phyloP scores from a whole-genome alignment of 2,888 invertebrate genomes.

The Malachius bipustulatus region DNA sequence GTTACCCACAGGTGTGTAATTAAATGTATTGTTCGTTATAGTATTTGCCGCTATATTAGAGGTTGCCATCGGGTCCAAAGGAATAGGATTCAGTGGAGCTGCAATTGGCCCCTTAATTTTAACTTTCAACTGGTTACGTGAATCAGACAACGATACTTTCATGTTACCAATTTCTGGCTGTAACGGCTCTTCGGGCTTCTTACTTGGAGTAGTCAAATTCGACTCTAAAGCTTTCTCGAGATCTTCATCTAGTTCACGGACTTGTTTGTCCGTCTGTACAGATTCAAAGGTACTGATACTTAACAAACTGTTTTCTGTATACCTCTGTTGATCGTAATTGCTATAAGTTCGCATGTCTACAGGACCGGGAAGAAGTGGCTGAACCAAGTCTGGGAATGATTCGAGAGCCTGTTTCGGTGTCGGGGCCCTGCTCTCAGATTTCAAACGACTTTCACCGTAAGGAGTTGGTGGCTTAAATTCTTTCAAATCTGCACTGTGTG shows the following conservation, averaged over 20 bases:
- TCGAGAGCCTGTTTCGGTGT: conserved; percentile 35
- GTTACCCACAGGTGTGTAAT: conserved; percentile 22
- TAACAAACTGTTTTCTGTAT: conserved; percentile 51
- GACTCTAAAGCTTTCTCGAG: conserved; percentile 64
- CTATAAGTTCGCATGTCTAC: conserved; percentile 82
- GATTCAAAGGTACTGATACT: conserved; percentile 55
- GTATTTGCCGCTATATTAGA: conserved; percentile 39
- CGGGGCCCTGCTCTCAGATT: conserved; percentile 22
- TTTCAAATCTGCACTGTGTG: conserved; percentile 36
- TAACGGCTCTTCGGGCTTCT: conserved; percentile 38
- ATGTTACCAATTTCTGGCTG: conserved; percentile 42
- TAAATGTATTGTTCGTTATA: conserved; percentile 35
- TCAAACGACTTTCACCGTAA: conserved; percentile 31
- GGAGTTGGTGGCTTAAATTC: conserved; percentile 42
- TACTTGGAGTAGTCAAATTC: conserved; percentile 48
- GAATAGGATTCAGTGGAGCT: conserved; percentile 45
- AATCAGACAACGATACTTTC: conserved; percentile 66
- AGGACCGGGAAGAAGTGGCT: conserved; percentile 70
- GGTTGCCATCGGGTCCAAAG: conserved; percentile 36
- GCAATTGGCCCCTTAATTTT: conserved; percentile 81
- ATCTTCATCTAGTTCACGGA: conserved; percentile 62
- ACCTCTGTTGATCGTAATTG: conserved; percentile 45
- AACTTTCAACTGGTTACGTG: conserved; percentile 75
- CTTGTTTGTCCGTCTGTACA: conserved; percentile 55
- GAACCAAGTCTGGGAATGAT: conserved; percentile 50